These are phyloP conservation scores for Heterocephalus glaber DNA, from an alignment of 2,113 vertebrate species.

Conservation along the genomic window DNA sequence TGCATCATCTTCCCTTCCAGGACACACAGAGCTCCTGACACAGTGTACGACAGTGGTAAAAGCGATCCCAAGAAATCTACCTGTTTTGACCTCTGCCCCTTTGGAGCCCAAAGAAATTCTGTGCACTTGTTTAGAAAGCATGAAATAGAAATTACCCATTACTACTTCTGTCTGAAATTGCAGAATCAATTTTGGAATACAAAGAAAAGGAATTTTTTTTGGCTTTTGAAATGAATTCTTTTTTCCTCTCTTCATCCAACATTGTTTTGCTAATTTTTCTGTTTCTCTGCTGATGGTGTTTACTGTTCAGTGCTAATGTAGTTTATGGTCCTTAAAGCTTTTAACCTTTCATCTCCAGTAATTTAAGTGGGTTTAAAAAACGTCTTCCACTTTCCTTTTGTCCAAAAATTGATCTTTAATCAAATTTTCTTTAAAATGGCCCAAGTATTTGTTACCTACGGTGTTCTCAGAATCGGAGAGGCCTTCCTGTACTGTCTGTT, in stretches of 20 bases:
- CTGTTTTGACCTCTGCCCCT: constrained; percentile 42
- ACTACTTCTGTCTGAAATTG: constrained; percentile 73
- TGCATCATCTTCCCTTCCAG: background rate
- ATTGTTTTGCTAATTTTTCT: constrained; percentile 88
- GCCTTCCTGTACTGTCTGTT: constrained; percentile 62
- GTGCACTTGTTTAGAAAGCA: constrained; percentile 65
- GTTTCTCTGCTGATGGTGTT: constrained; percentile 85
- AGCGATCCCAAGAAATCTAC: constrained; percentile 12
- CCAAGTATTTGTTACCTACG: constrained; percentile 80
- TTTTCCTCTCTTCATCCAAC: constrained; percentile 83
- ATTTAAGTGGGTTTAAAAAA: constrained; percentile 87
- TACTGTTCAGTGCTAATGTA: constrained; percentile 87
- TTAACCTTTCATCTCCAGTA: constrained; percentile 89
- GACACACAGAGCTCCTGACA: background rate
- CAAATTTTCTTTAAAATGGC: constrained; percentile 82
- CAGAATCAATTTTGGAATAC: constrained; percentile 81
- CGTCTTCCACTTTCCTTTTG: constrained; percentile 81
- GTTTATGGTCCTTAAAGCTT: constrained; percentile 87
- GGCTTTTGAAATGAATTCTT: constrained; percentile 75
- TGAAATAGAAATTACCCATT: constrained; percentile 76
- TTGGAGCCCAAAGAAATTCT: constrained; percentile 17
- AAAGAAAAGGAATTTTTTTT: constrained; percentile 76
- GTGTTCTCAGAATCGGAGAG: constrained; percentile 70
- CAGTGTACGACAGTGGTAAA: background rate
- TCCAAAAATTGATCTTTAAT: constrained; percentile 86